Percentiles rank a stretch among this genome's conserved stretches.
Conservation (phyloP, 2,797 vertebrate species). For the Anniella stebbinsi region DNA sequence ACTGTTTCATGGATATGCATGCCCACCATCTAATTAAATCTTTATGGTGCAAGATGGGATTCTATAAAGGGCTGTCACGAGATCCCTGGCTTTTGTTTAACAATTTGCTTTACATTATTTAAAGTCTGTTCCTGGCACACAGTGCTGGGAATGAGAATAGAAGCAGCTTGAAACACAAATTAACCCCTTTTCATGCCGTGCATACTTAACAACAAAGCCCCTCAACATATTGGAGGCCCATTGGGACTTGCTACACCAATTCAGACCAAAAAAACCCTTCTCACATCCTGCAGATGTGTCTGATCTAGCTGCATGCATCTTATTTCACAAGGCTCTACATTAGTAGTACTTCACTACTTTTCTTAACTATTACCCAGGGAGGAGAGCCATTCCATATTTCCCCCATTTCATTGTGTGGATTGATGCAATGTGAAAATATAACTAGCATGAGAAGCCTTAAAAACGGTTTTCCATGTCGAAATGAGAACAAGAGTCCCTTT, state of each 20-base stretch:
- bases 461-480: not conserved
- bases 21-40: not conserved
- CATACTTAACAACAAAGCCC: slow-evolving; percentile 9
- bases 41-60: not conserved
- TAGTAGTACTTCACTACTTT: not conserved
- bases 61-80: not conserved
- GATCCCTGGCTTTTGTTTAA: not conserved
- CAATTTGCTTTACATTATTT: not conserved
- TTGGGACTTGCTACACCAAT: not conserved
- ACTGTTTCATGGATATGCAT: not conserved
- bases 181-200: slow-evolving; percentile 22
- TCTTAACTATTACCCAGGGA: not conserved
- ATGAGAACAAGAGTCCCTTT: not conserved
- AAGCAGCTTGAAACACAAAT: slow-evolving; percentile 10
- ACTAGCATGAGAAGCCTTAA: not conserved
- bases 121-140: not conserved
- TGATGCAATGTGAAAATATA: not conserved
- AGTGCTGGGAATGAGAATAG: not conserved
- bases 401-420: not conserved
- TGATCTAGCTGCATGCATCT: not conserved
- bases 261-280: not conserved
- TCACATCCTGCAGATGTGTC: not conserved
- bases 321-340: not conserved
- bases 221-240: not conserved
- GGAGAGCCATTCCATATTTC: not conserved